Conservation (phyloP, 2,888 invertebrate species). For the Synergus gifuensis region DNA sequence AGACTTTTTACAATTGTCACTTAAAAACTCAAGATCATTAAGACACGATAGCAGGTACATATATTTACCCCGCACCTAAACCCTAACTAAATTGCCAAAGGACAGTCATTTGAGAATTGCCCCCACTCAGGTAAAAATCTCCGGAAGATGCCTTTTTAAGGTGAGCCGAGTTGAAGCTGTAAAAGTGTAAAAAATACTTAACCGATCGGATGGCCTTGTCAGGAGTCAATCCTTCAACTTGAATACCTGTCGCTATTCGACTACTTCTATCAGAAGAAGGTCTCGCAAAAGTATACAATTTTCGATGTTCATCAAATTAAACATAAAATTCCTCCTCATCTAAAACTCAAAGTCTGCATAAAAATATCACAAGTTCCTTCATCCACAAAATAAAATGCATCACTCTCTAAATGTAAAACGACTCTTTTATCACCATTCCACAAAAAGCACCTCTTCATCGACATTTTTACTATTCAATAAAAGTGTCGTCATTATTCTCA, state of each 20-base stretch:
- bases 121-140: conserved; percentile 18
- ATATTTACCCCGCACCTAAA: conserved; percentile 34
- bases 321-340: background rate
- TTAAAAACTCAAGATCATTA: background rate
- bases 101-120: conserved; percentile 20
- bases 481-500: background rate
- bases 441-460: background rate
- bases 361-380: background rate
- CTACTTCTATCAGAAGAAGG: background rate
- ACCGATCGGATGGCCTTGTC: conserved; percentile 50
- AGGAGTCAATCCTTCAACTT: conserved; percentile 51
- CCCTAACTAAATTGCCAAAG: conserved; percentile 16
- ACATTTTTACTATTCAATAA: background rate
- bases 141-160: background rate
- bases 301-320: too few relatives aligned
- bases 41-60: conserved; percentile 27
- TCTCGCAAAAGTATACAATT: too few relatives aligned
- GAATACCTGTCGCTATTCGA: background rate
- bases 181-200: conserved; percentile 23
- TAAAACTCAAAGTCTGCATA: background rate
- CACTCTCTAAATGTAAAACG: background rate
- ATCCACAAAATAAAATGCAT: background rate
- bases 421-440: background rate
- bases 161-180: background rate
- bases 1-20: background rate